Conservation (phyloP, 92 coral and sea anemone genomes). For the Paragorgia papillata region DNA sequence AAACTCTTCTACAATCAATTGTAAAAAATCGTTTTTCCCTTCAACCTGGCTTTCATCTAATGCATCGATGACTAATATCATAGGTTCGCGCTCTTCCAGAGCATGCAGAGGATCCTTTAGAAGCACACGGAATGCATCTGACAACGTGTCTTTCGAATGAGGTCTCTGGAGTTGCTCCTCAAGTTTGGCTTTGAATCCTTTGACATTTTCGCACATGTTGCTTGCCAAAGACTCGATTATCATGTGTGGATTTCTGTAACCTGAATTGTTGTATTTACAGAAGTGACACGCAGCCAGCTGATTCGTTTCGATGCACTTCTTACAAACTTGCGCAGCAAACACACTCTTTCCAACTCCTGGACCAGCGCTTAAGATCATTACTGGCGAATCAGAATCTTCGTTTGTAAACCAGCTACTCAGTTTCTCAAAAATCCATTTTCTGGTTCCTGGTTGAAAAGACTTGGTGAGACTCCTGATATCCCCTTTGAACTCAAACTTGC, state of each 20-base stretch:
- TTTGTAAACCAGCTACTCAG: constrained; percentile 18
- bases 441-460: constrained; percentile 29
- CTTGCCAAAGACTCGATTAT: constrained; percentile 51
- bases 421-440: constrained; percentile 35
- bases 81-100: not conserved
- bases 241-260: constrained; percentile 22
- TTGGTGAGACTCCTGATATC: constrained; percentile 29
- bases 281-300: constrained; percentile 41
- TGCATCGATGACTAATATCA: constrained; percentile 48
- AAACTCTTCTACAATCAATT: constrained; percentile 17
- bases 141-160: not conserved
- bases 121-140: constrained; percentile 34
- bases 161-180: not conserved
- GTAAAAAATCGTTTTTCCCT: constrained; percentile 38
- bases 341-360: constrained; percentile 53
- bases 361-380: constrained; percentile 29
- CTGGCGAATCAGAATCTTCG: constrained; percentile 5
- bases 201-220: constrained; percentile 28
- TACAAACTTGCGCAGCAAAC: constrained; percentile 36
- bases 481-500: constrained; percentile 27
- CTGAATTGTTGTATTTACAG: constrained; percentile 36
- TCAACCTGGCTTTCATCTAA: constrained; percentile 42
- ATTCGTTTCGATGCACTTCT: constrained; percentile 3
- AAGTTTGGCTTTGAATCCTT: constrained; percentile 9
- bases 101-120: constrained; percentile 22